Percentiles rank a stretch among this genome's conserved stretches.
Evolutionary conservation across 2,113 vertebrate species (phyloP).

Genomic region (Indicator maculatus): DNA sequence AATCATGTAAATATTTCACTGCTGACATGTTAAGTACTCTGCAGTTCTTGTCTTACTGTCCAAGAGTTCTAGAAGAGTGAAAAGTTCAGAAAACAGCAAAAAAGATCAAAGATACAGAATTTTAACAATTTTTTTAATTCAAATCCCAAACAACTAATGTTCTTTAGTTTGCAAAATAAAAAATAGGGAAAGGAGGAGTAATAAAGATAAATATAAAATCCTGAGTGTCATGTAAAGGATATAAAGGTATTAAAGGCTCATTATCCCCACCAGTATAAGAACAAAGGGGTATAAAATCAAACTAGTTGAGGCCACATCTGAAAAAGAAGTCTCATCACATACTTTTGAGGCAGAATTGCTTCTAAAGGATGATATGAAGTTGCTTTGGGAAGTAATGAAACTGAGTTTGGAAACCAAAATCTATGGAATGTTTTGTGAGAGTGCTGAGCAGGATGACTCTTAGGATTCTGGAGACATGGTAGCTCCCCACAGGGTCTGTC

Average conservation of each 20-base stretch:
- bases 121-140: background rate
- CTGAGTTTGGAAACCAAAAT: background rate
- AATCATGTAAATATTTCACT: background rate
- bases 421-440: background rate
- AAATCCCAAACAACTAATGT: fast-evolving
- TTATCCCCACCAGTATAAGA: background rate
- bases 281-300: background rate
- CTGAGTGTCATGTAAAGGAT: background rate
- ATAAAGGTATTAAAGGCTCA: background rate
- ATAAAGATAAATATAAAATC: background rate
- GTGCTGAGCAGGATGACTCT: background rate
- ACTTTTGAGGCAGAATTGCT: background rate
- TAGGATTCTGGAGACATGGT: background rate
- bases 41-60: background rate
- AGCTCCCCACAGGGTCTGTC: fast-evolving
- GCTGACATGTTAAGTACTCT: background rate
- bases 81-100: background rate
- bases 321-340: background rate
- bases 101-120: background rate
- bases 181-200: fast-evolving
- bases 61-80: background rate
- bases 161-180: background rate
- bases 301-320: background rate
- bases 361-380: background rate
- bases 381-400: background rate